Percentiles rank a stretch among this genome's conserved stretches.
phyloP scores from a whole-genome alignment of 2,113 vertebrate species.

The Todiramphus saurophagus region DNA sequence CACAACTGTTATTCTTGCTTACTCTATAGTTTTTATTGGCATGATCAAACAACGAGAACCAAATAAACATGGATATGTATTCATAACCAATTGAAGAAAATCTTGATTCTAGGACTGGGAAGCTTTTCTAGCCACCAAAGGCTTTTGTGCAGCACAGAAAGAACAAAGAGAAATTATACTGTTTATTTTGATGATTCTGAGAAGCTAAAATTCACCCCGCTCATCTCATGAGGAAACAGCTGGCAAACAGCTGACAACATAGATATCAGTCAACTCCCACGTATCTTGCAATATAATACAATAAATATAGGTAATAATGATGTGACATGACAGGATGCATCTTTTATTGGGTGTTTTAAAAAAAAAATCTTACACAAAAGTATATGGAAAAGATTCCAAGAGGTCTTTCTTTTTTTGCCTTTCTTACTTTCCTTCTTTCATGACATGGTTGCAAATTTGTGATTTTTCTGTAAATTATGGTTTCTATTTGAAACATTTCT shows the following conservation, averaged over 20 bases:
- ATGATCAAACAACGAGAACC: neutral
- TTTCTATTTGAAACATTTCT: conserved; percentile 71
- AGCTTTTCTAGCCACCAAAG: neutral
- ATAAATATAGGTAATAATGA: conserved; percentile 62
- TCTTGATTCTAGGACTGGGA: neutral
- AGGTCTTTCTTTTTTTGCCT: neutral
- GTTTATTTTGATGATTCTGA: conserved; percentile 20
- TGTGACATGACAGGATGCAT: conserved; percentile 41
- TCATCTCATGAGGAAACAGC: conserved; percentile 61
- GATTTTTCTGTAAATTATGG: conserved; percentile 67
- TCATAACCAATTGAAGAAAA: neutral
- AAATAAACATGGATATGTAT: neutral
- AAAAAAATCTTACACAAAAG: neutral
- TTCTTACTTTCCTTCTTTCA: conserved; percentile 2
- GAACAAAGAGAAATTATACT: neutral
- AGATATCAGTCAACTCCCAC: conserved; percentile 60
- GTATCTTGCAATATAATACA: conserved; percentile 40
- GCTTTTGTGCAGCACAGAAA: neutral
- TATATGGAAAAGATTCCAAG: neutral
- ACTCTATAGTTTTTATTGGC: neutral
- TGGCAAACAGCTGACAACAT: conserved; percentile 61
- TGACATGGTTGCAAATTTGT: conserved; percentile 45
- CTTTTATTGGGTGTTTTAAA: conserved; percentile 1
- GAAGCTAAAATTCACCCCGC: conserved; percentile 31
- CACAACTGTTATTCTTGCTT: neutral